Conservation (phyloP, 1,140 invertebrate genomes). For the Achatina immaculata region DNA sequence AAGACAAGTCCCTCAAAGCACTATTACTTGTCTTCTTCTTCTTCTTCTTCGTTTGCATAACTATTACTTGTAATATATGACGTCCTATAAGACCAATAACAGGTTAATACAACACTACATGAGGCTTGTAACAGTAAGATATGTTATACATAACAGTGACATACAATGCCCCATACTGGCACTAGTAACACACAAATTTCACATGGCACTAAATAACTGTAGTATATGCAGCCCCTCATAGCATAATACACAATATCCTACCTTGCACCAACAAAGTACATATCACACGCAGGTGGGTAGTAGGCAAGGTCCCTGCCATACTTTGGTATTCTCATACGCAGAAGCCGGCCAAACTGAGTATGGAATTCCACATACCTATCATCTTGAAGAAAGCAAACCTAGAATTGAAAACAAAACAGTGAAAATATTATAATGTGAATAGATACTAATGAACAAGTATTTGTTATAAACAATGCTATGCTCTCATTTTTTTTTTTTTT, state of each 20-base stretch:
- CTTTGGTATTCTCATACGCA: conserved; percentile 91
- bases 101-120: no score
- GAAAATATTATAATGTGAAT: background rate
- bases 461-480: no score
- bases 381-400: conserved; percentile 76
- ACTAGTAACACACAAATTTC: background rate
- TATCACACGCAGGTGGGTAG: conserved; percentile 89
- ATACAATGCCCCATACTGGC: no score
- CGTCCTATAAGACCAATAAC: no score
- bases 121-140: no score
- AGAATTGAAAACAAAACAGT: conserved; percentile 46
- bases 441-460: background rate
- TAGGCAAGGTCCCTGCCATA: conserved; percentile 96
- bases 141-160: no score
- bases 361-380: conserved; percentile 95
- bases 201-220: background rate
- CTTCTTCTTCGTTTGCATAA: no score
- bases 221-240: background rate
- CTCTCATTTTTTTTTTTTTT: no score
- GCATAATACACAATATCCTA: conserved; percentile 58
- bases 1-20: no score
- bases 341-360: conserved; percentile 90
- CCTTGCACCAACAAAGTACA: conserved; percentile 91
- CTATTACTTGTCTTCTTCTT: no score
- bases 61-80: no score